phyloP scores from a whole-genome alignment of 1,140 invertebrate genomes.

The Anoplolepis gracilipes region DNA sequence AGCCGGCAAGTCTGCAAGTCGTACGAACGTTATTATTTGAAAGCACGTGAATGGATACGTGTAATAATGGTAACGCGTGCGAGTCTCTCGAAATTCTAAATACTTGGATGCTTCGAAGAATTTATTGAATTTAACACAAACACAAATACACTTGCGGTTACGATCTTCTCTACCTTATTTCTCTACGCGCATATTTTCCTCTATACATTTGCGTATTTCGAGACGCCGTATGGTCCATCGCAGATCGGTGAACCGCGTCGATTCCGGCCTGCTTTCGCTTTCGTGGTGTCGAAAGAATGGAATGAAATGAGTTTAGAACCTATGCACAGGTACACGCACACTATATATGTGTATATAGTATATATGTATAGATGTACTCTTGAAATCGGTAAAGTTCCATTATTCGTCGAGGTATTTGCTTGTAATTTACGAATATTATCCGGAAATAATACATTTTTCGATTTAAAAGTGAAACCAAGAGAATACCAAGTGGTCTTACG shows the following conservation, averaged over 20 bases:
- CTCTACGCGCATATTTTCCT: background rate
- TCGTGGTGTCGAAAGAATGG: constrained; percentile 47
- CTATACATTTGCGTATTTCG: background rate
- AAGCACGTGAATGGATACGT: background rate
- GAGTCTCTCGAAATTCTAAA: no score
- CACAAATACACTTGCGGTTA: no score
- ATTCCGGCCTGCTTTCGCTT: constrained; percentile 55
- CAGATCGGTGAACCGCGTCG: constrained; percentile 45
- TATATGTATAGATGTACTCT: background rate
- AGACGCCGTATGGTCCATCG: constrained; percentile 21
- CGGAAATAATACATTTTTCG: background rate
- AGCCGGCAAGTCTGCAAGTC: background rate
- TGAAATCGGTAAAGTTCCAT: background rate
- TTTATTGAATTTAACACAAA: no score
- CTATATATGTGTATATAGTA: no score
- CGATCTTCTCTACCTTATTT: no score
- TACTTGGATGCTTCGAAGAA: no score
- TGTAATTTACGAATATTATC: background rate
- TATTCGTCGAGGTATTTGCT: background rate
- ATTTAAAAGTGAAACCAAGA: constrained; percentile 24
- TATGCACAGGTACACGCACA: background rate
- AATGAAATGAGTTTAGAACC: constrained; percentile 25
- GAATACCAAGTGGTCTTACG: background rate
- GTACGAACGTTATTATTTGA: no score
- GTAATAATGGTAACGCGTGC: background rate